A percentile compares a stretch with the other conserved stretches of the same genome.
Evolutionary conservation across 2,113 vertebrate genomes (phyloP).

Genomic region (Rhadina sibilatrix): DNA sequence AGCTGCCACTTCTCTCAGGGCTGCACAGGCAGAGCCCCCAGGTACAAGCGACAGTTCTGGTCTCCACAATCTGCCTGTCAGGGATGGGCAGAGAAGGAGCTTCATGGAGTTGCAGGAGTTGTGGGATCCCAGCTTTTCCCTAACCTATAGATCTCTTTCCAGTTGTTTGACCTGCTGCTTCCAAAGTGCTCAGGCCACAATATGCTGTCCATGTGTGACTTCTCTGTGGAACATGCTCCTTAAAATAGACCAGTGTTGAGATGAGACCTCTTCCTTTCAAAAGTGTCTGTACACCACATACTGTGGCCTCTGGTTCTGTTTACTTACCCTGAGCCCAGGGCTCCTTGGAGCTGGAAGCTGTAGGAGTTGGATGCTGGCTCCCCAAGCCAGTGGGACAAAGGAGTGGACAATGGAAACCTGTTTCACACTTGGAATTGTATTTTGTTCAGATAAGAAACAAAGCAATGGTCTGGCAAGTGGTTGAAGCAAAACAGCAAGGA

Average conservation of each 20-base stretch:
- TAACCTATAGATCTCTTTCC: background rate
- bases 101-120: background rate
- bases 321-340: background rate
- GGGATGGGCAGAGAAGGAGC: background rate
- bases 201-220: background rate
- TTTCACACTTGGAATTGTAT: background rate
- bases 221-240: background rate
- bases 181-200: background rate
- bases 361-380: background rate
- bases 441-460: background rate
- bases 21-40: background rate
- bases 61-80: background rate
- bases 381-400: no score
- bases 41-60: background rate
- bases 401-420: rapidly evolving
- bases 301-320: background rate
- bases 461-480: background rate
- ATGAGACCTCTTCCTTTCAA: background rate
- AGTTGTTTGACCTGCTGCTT: background rate
- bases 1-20: background rate
- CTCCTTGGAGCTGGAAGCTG: background rate
- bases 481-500: background rate
- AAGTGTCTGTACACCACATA: background rate
- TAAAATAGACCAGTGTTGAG: background rate
- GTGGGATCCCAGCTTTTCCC: background rate